Percentiles rank a stretch among this genome's conserved stretches.
Evolutionary conservation across 92 coral and sea anemone species (phyloP).

Genomic region (Phenganax marumi): DNA sequence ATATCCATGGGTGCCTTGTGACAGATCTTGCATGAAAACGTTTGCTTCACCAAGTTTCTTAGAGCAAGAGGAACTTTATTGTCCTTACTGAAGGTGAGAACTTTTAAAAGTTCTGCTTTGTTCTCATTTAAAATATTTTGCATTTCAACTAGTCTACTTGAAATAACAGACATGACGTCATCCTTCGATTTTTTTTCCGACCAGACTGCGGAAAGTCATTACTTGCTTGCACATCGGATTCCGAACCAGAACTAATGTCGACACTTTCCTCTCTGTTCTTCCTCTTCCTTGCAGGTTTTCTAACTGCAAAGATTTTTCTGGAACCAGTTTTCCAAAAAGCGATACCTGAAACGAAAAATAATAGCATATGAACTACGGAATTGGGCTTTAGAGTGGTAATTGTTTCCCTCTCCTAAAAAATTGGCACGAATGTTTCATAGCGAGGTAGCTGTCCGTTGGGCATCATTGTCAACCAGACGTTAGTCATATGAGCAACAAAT

Average conservation of each 20-base stretch:
- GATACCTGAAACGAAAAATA: not conserved
- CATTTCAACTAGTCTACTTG: not conserved
- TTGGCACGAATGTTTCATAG: no score
- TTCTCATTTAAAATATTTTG: not conserved
- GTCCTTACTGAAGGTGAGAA: not conserved
- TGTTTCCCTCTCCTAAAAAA: not conserved
- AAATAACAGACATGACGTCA: not conserved
- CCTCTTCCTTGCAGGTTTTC: not conserved
- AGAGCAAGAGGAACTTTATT: conserved; percentile 22
- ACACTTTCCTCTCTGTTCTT: not conserved
- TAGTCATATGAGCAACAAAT: no score
- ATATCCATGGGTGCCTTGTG: conserved; percentile 10
- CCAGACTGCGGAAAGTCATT: not conserved
- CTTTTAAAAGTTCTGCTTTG: not conserved
- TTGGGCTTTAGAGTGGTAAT: not conserved
- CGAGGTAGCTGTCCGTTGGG: no score
- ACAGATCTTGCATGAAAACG: conserved; percentile 27
- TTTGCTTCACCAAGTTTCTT: conserved; percentile 12
- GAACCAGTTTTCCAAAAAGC: conserved; percentile 30
- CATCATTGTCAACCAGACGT: not conserved
- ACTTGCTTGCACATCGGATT: conserved; percentile 2
- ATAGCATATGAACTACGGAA: no score
- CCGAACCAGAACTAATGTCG: not conserved
- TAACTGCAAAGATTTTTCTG: conserved; percentile 24
- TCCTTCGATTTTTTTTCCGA: not conserved